These are phyloP conservation scores for Sarcoramphus papa DNA, from an alignment of 2,797 vertebrate species.

Conservation along the genomic window DNA sequence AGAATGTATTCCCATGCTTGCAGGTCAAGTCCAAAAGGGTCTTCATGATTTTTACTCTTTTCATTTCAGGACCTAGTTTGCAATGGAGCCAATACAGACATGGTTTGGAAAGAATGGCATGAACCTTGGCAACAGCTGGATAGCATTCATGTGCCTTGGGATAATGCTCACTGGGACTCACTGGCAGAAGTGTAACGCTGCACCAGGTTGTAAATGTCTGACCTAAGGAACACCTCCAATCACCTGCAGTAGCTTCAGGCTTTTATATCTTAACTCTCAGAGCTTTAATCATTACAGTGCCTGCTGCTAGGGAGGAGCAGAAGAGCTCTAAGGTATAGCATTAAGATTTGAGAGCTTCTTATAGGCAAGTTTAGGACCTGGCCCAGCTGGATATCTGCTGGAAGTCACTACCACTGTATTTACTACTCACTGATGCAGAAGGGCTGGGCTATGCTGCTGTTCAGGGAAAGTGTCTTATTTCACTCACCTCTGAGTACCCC, in stretches of 20 bases:
- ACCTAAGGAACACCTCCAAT: not conserved
- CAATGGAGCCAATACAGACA: not conserved
- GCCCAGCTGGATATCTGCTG: not conserved
- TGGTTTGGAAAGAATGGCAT: not conserved
- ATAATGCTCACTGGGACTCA: not conserved
- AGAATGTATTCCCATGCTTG: not conserved
- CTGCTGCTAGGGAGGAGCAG: not conserved
- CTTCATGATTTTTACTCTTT: not conserved
- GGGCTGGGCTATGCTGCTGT: not conserved
- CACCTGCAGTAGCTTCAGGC: not conserved
- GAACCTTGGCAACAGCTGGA: not conserved
- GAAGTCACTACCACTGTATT: not conserved
- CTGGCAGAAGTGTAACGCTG: not conserved
- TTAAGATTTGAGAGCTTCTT: not conserved
- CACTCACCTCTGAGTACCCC: not conserved
- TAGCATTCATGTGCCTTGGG: not conserved
- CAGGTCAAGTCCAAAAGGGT: not conserved
- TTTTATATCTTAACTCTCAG: not conserved
- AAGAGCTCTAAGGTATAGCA: not conserved
- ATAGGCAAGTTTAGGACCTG: not conserved
- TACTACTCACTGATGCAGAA: not conserved
- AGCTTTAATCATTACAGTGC: not conserved
- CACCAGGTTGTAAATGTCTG: not conserved
- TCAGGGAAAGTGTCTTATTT: not conserved
- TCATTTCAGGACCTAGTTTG: not conserved